A percentile compares a stretch with the other conserved stretches of the same genome.
Evolutionary conservation across 2,797 vertebrate genomes (phyloP).

Genomic region (Rhodeus uyekii): DNA sequence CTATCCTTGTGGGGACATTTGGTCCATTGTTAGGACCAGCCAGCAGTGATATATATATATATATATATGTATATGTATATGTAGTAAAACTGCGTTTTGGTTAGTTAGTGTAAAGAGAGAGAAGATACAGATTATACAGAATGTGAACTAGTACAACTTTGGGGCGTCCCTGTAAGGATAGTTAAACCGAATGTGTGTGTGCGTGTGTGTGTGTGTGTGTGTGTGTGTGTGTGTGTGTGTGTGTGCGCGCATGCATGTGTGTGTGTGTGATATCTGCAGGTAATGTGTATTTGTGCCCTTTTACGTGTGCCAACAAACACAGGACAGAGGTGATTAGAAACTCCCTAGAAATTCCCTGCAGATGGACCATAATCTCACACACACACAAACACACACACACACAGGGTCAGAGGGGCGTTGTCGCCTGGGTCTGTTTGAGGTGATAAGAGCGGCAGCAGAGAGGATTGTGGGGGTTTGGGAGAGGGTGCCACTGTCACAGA

Average conservation of each 20-base stretch:
- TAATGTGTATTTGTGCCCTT: slow-evolving; percentile 48
- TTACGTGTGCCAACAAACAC: slow-evolving; percentile 53
- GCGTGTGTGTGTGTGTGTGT: not conserved
- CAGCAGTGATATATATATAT: too few relatives aligned
- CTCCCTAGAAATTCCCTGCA: slow-evolving; percentile 29
- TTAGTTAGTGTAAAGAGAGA: too few relatives aligned
- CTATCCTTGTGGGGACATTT: too few relatives aligned
- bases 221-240: not conserved
- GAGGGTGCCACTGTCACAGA: slow-evolving; percentile 43
- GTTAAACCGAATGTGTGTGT: too few relatives aligned
- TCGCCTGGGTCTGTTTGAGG: slow-evolving; percentile 36
- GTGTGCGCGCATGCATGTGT: not conserved
- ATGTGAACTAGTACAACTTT: too few relatives aligned
- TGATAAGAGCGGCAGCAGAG: slow-evolving; percentile 39
- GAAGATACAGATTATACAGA: too few relatives aligned
- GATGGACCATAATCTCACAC: slow-evolving; percentile 2
- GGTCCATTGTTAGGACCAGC: too few relatives aligned
- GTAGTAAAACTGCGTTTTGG: too few relatives aligned
- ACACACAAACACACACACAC: slow-evolving; percentile 16
- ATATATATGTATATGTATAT: too few relatives aligned
- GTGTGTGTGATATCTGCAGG: not conserved
- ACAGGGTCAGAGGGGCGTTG: slow-evolving; percentile 20
- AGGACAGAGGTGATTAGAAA: slow-evolving; percentile 27
- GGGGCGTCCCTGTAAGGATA: too few relatives aligned
- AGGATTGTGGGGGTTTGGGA: slow-evolving; percentile 34